Evolutionary conservation across 2,888 invertebrate genomes (phyloP).

Genomic region (Drosophila paramelanica): DNA sequence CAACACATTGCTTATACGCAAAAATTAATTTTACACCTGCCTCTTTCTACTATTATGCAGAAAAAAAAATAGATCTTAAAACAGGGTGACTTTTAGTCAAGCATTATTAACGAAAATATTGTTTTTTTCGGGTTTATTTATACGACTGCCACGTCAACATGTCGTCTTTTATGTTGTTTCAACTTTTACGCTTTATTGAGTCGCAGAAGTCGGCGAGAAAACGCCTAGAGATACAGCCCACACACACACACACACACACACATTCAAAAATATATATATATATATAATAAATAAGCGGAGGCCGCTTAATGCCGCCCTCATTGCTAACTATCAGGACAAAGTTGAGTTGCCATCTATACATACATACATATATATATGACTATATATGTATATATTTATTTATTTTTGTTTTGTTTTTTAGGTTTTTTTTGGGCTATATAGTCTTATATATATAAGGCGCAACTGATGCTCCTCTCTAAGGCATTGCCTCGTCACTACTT

Average conservation of each 20-base stretch:
- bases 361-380: constrained; percentile 5
- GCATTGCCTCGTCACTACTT: constrained; percentile 46
- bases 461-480: constrained; percentile 47
- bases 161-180: constrained; percentile 56
- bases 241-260: constrained; percentile 11
- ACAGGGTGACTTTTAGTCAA: constrained; percentile 6
- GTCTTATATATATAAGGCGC: constrained; percentile 21
- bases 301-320: constrained; percentile 42
- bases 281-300: constrained; percentile 11
- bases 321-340: constrained; percentile 49
- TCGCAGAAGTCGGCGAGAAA: constrained; percentile 32
- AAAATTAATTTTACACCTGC: background rate
- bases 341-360: constrained; percentile 15
- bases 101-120: background rate
- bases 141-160: constrained; percentile 40
- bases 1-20: constrained; percentile 32
- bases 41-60: too few relatives aligned
- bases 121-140: constrained; percentile 36
- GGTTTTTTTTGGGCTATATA: background rate
- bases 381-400: constrained; percentile 9
- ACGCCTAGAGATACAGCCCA: constrained; percentile 37
- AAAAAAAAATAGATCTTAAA: background rate
- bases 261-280: background rate
- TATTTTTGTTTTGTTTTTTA: background rate
- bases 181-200: constrained; percentile 63